Base-by-base conservation (phyloP, 2,797 vertebrate genomes). In the Prunella strophiata region DNA sequence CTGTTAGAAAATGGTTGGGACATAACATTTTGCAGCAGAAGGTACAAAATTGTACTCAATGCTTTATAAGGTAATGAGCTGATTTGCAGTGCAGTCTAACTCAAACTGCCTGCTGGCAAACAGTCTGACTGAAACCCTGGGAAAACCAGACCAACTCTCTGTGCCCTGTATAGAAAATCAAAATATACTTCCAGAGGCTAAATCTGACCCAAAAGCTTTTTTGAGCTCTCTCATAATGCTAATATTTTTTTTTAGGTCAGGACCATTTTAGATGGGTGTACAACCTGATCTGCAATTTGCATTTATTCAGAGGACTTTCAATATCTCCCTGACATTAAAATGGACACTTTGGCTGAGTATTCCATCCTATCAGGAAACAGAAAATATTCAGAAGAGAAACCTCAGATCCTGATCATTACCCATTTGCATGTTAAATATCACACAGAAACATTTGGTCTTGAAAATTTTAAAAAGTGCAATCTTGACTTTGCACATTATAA, bases 191-290 rank as follows among this genome's bases (percentile, higher is more conserved):
- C 57, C 67, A 94, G 59, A 79, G 73, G 29, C 58, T 83, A 67
- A 85, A 95, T 92, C 77, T 88, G 76, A 92, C 45, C 76, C 43
- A 59, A 72, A 84, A 90, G 65, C 12, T 85, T 96, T 93, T 85
- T 40, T 70, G 48, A 93, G 58, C 45, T 89, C 55, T 74, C 58
- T 68, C n/a, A 18, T 71, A 76, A 85, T 34, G 36, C 11, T 88
- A 40, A 72, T 50, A 43, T 9, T 7, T 76, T 79, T 88, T 85
- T 32, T 74, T 25, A 82, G 77, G 42, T 16, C 55, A 71, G 34
- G 43, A 62, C 16, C 21, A 26, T 71, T 95, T 94, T 20, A 95
- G 72, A 70, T 29, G 9, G 59, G 63, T 10, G 8, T 57, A 78
- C n/a, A 89, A 42, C n/a, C 65, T 72, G 34, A 70, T 54, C 32